Evolutionary conservation across 1,140 invertebrate genomes (phyloP).

Genomic region (Littorina saxatilis): DNA sequence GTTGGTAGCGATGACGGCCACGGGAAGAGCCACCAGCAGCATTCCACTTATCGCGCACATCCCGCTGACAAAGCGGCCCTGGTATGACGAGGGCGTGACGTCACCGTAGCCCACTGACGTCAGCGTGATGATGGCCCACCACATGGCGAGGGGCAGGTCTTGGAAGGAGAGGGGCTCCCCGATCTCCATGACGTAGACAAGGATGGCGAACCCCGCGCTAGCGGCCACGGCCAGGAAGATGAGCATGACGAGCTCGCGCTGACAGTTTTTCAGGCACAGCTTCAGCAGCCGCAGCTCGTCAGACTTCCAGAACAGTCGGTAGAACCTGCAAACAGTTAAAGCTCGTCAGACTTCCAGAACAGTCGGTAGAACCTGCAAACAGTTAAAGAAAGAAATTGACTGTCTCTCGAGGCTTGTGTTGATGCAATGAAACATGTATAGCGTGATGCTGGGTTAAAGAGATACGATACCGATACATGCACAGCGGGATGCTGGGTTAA

Average conservation of each 20-base stretch:
- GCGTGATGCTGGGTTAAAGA: too few relatives aligned
- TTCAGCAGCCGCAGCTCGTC: conserved; percentile 24
- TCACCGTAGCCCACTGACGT: conserved; percentile 99
- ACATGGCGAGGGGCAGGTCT: conserved; percentile 91
- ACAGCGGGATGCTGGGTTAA: too few relatives aligned
- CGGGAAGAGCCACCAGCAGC: conserved; percentile 40
- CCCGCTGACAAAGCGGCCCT: conserved; percentile 61
- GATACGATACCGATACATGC: too few relatives aligned
- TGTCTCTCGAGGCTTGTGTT: too few relatives aligned
- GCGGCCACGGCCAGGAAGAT: conserved; percentile 4
- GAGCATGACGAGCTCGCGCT: background rate
- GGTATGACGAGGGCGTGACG: too few relatives aligned
- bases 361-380: conserved; percentile 18
- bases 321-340: conserved; percentile 20
- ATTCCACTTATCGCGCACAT: conserved; percentile 33
- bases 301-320: conserved; percentile 8
- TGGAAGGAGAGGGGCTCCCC: conserved; percentile 40
- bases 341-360: conserved; percentile 8
- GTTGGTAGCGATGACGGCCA: conserved; percentile 35
- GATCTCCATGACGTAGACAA: conserved; percentile 20
- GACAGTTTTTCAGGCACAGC: conserved; percentile 3
- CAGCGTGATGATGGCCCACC: conserved; percentile 93
- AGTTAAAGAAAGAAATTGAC: too few relatives aligned
- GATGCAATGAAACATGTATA: too few relatives aligned
- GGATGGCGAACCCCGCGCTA: conserved; percentile 17